Evolutionary conservation across 2,113 vertebrate genomes (phyloP).

Genomic region (Passer montanus): DNA sequence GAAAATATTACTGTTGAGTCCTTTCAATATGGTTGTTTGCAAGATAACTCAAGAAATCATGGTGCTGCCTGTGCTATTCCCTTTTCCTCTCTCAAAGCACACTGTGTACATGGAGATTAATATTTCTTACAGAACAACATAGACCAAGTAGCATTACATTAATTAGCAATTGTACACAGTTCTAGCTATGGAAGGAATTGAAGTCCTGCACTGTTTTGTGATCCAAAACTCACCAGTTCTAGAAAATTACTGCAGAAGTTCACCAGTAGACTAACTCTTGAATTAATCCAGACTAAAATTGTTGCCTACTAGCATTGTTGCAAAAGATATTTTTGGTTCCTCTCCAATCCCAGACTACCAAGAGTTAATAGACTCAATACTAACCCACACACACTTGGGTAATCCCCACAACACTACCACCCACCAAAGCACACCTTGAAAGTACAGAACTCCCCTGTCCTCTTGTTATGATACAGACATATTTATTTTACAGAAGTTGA

Average conservation of each 20-base stretch:
- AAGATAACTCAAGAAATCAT: not conserved
- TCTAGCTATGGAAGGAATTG: not conserved
- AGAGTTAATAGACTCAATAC: not conserved
- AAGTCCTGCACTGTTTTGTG: not conserved
- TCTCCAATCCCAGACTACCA: not conserved
- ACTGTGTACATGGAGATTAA: no score
- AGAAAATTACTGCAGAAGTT: not conserved
- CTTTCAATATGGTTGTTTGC: not conserved
- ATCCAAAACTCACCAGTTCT: not conserved
- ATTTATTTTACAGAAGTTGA: not conserved
- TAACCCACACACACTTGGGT: not conserved
- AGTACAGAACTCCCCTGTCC: not conserved
- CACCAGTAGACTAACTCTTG: not conserved
- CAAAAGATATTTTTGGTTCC: not conserved
- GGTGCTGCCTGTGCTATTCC: not conserved
- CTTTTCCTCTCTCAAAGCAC: not conserved
- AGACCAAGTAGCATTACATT: not conserved
- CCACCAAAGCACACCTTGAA: not conserved
- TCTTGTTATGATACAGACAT: not conserved
- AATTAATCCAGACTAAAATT: not conserved
- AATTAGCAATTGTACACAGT: accelerated
- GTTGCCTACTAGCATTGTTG: not conserved
- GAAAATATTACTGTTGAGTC: not conserved
- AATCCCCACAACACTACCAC: not conserved
- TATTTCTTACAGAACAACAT: not conserved